phyloP scores from a whole-genome alignment of 2,797 vertebrate genomes.

The Benthosema pterotum region DNA sequence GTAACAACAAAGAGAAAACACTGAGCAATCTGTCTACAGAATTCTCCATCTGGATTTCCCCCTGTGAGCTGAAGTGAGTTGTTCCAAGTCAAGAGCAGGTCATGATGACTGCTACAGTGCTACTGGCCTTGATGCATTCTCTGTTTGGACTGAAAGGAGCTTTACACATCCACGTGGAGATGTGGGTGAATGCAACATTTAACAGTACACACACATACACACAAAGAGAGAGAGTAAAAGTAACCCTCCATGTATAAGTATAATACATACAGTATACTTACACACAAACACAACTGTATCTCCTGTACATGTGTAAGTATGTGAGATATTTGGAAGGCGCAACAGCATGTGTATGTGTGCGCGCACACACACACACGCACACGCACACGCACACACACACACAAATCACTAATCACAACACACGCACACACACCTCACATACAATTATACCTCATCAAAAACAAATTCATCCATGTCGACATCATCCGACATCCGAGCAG shows the following conservation, averaged over 20 bases:
- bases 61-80: background rate
- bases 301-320: background rate
- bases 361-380: slow-evolving; percentile 29
- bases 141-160: no score
- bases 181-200: background rate
- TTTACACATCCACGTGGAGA: background rate
- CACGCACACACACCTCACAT: no score
- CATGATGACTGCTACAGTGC: background rate
- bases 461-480: slow-evolving; percentile 87
- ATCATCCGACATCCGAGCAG: slow-evolving; percentile 86
- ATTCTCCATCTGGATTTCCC: background rate
- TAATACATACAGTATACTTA: no score
- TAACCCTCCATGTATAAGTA: no score
- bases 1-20: slow-evolving; percentile 1
- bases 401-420: no score
- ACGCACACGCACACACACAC: slow-evolving; percentile 29
- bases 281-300: background rate
- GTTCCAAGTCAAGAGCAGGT: background rate
- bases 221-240: no score
- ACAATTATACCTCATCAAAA: slow-evolving; percentile 92
- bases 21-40: background rate
- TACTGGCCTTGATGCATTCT: background rate
- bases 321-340: background rate
- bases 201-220: background rate
- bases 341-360: no score